Base-by-base conservation (phyloP, 2,888 invertebrate species). In the Lamellibrachia satsuma region DNA sequence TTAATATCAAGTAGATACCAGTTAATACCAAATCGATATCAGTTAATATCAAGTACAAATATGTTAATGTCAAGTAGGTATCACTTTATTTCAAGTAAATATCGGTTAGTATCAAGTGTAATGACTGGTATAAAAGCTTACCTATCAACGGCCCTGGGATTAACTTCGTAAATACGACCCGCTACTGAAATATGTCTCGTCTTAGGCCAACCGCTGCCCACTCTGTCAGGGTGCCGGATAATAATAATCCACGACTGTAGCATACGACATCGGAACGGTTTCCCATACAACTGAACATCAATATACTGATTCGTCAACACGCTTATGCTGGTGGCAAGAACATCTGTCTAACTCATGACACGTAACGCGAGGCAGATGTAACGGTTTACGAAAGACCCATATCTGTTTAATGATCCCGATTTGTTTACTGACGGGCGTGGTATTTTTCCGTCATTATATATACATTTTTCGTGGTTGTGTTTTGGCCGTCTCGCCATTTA, bases 361-460 rank as follows among this genome's bases (percentile, higher is more conserved):
- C 75, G 22, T 75, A 75, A 75, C 75, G 75, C 15, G 75, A 75
- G 75, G 75, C 75, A 75, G 75, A 75, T 75, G 75, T 75, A 75
- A 75, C 75, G 75, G 75, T 75, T 75, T 75, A 75, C 75, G 75
- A 75, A 75, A 75, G 75, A 75, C 75, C 75, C 75, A 22, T 22
- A 75, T 75, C 75, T 22, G 75, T 75, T 75, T 75, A 75, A 75
- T 75, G 75, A 75, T 75, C 75, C 75, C 15, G 75, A 75, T 75
- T 22, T 75, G 75, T 75, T 75, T 75, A 75, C 75, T 22, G n/a
- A 75, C 75, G 75, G 75, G 75, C 75, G 75, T 75, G 75, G 75
- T 15, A 22, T 15, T 75, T 39, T 75, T 75, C n/a, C n/a, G n/a
- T 75, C 75, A 75, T 75, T 11, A 75, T 75, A 15, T 15, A 75